Conservation (phyloP, 2,113 vertebrate species). For the Boulengerochromis microlepis region DNA sequence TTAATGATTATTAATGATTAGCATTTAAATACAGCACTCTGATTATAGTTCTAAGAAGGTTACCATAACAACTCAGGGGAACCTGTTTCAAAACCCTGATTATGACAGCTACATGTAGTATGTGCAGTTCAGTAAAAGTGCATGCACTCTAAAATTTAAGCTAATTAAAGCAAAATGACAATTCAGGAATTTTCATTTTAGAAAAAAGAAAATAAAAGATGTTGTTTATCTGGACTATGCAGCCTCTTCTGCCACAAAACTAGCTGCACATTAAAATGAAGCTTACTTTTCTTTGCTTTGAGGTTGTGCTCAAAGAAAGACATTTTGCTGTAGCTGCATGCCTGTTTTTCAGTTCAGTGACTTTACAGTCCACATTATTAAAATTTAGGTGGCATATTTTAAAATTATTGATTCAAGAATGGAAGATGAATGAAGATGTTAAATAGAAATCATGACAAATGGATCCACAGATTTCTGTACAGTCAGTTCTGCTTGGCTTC, state of each 20-base stretch:
- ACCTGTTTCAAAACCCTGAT: not conserved
- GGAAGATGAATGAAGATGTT: not conserved
- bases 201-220: not conserved
- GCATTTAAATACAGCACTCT: not conserved
- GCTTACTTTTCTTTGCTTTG: not conserved
- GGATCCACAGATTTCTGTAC: not conserved
- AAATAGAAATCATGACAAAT: not conserved
- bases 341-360: not conserved
- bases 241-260: not conserved
- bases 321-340: not conserved
- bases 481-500: not conserved
- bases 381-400: not conserved
- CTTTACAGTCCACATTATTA: not conserved
- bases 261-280: not conserved
- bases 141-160: not conserved
- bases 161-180: not conserved
- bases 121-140: not conserved
- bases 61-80: not conserved
- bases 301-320: not conserved
- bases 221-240: not conserved
- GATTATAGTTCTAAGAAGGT: not conserved
- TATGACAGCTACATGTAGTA: not conserved
- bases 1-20: not conserved
- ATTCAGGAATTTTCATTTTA: not conserved
- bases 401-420: not conserved